Evolutionary conservation across 2,888 invertebrate species (phyloP).

Genomic region (Trimorus sp.): DNA sequence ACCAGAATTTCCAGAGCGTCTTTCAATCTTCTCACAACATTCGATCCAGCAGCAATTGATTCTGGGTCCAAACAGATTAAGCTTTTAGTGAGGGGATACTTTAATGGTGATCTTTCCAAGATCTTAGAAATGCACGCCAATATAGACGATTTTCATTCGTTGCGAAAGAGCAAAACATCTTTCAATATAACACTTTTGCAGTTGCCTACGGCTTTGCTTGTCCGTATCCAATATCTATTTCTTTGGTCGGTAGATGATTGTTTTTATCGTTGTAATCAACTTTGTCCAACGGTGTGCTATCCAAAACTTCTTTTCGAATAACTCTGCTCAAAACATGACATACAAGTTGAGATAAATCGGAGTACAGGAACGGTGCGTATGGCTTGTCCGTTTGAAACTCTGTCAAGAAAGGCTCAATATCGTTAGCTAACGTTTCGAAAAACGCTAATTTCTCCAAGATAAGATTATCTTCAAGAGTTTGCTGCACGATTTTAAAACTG

Average conservation of each 20-base stretch:
- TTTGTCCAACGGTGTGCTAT: conserved; percentile 6
- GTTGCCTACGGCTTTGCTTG: conserved; percentile 1
- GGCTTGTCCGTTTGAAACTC: conserved; percentile 64
- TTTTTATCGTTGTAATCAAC: conserved; percentile 23
- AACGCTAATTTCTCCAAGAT: conserved; percentile 53
- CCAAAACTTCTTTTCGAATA: conserved; percentile 34
- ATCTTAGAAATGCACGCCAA: too few species aligned
- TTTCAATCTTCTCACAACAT: too few species aligned
- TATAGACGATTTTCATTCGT: too few species aligned
- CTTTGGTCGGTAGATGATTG: conserved; percentile 14
- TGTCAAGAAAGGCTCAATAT: conserved; percentile 58
- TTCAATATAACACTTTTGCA: not conserved
- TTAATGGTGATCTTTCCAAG: too few species aligned
- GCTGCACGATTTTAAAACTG: conserved; percentile 51
- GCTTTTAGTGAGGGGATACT: too few species aligned
- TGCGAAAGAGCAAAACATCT: not conserved
- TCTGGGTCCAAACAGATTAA: too few species aligned
- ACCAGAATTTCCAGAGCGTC: too few species aligned
- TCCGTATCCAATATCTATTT: conserved; percentile 34
- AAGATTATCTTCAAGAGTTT: conserved; percentile 48
- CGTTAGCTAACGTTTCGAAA: conserved; percentile 42
- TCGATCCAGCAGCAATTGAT: too few species aligned
- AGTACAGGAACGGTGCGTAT: conserved; percentile 51
- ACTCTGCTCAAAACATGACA: conserved; percentile 29
- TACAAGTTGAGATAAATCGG: conserved; percentile 19